A percentile compares a stretch with the other conserved stretches of the same genome.
Conservation (phyloP, 2,888 invertebrate species). For the Limnephilus lunatus region DNA sequence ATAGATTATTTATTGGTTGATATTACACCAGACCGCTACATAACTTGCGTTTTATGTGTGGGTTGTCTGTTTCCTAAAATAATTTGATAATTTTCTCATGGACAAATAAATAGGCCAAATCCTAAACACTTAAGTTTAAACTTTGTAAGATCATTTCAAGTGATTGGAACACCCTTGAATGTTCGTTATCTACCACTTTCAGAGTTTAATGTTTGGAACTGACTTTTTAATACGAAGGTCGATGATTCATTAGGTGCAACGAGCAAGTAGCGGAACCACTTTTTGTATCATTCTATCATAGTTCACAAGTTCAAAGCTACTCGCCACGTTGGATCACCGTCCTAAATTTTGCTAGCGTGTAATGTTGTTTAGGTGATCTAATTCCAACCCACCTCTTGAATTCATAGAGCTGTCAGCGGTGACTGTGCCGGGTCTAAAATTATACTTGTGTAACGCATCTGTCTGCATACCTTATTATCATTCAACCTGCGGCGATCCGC, state of each 20-base stretch:
- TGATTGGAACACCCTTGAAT: neutral
- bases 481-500: neutral
- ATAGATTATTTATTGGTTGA: neutral
- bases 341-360: neutral
- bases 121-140: neutral
- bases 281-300: neutral
- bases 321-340: neutral
- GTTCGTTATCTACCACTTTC: neutral
- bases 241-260: neutral
- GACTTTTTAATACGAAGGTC: slow-evolving; percentile 2
- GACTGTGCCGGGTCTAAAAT: slow-evolving; percentile 11
- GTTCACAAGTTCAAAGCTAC: neutral
- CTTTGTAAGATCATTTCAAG: neutral
- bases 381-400: neutral
- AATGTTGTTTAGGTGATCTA: slow-evolving; percentile 8
- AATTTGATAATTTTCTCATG: neutral
- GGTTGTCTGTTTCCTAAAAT: neutral
- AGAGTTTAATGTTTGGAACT: neutral
- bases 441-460: neutral
- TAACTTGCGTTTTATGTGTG: neutral
- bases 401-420: slow-evolving; percentile 19
- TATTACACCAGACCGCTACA: neutral
- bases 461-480: neutral
- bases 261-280: neutral
- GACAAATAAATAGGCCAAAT: neutral